Conservation (phyloP, 2,888 invertebrate species). For the Microplitis deprimator region DNA sequence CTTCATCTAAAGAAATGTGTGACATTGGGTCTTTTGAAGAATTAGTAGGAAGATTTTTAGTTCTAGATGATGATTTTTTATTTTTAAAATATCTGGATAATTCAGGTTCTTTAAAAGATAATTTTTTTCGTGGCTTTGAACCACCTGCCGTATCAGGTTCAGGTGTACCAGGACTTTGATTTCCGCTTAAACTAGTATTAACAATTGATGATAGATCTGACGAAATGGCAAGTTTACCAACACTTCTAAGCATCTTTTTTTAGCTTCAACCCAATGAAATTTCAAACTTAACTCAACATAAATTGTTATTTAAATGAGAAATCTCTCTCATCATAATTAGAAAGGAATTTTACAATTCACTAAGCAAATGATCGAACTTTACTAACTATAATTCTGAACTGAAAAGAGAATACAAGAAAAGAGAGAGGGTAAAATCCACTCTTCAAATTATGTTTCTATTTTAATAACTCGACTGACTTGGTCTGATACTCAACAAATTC, state of each 20-base stretch:
- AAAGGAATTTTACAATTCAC: neutral
- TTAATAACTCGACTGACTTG: constrained; percentile 51
- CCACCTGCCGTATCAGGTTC: constrained; percentile 62
- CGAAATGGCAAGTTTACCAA: constrained; percentile 49
- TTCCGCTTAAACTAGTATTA: constrained; percentile 66
- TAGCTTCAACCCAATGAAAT: neutral
- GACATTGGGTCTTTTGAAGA: constrained; percentile 47
- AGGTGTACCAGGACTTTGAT: constrained; percentile 65
- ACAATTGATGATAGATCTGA: constrained; percentile 48
- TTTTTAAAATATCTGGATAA: constrained; percentile 74
- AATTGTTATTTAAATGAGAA: neutral
- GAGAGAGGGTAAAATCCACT: constrained; percentile 40
- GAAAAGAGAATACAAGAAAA: neutral
- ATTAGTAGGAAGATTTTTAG: constrained; percentile 48
- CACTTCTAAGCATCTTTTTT: constrained; percentile 53
- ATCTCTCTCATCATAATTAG: neutral
- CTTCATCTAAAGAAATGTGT: constrained; percentile 56
- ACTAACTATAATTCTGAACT: constrained; percentile 14
- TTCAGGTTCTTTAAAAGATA: constrained; percentile 90
- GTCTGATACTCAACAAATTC: constrained; percentile 14
- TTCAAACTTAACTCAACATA: neutral
- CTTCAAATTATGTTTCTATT: constrained; percentile 53
- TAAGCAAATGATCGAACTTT: constrained; percentile 6
- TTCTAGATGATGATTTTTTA: constrained; percentile 56
- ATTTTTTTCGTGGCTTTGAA: constrained; percentile 82